These are phyloP conservation scores for Gracilinanus agilis DNA, from an alignment of 2,113 vertebrate genomes.

Conservation along the genomic window DNA sequence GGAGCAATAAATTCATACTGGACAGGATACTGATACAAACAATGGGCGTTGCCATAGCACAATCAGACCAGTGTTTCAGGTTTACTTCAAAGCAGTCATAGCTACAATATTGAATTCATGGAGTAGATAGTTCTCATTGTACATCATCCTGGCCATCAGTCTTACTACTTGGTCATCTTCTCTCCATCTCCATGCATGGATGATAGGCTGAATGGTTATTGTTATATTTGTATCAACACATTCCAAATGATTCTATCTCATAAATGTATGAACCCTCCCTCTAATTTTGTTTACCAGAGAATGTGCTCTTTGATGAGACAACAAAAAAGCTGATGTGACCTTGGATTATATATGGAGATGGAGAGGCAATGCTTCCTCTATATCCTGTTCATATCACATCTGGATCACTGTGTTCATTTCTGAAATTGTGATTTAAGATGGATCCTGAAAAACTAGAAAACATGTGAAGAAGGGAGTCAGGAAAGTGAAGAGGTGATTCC, in stretches of 20 bases:
- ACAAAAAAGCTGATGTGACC: background rate
- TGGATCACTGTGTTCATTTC: background rate
- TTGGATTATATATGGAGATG: background rate
- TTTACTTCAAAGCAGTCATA: background rate
- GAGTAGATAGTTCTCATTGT: background rate
- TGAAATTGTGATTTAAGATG: background rate
- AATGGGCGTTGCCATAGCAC: background rate
- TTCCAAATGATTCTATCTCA: background rate
- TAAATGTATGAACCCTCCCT: conserved; percentile 31
- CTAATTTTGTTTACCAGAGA: conserved; percentile 6
- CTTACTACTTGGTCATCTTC: background rate
- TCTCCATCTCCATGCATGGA: background rate
- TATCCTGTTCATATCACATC: background rate
- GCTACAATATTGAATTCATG: background rate
- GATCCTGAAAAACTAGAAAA: background rate
- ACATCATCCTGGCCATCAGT: background rate
- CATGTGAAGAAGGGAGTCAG: background rate
- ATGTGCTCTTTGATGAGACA: background rate
- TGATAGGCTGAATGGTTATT: background rate
- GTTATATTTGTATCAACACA: background rate
- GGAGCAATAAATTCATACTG: background rate
- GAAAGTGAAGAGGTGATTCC: background rate
- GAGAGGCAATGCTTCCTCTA: background rate
- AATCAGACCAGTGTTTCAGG: background rate
- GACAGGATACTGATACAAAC: background rate